A percentile compares a stretch with the other conserved stretches of the same genome.
These are phyloP conservation scores for Micrasema minimum DNA, from an alignment of 1,140 invertebrate species.

Conservation along the genomic window DNA sequence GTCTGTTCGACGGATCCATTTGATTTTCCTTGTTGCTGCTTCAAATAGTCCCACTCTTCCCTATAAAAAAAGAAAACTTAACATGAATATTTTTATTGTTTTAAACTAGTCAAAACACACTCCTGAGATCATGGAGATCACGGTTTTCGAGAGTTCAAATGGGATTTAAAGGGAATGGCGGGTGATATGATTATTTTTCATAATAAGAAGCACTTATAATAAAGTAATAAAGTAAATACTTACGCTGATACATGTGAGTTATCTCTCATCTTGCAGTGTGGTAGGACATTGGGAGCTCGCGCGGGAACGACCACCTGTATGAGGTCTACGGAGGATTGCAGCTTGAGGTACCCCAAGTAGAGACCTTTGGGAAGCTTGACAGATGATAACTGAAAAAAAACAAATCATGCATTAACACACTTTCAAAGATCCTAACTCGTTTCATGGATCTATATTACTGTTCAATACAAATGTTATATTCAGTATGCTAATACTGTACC, in stretches of 20 bases:
- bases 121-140: too few species aligned
- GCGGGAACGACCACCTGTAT: conserved; percentile 93
- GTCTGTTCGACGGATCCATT: conserved; percentile 56
- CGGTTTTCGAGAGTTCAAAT: too few species aligned
- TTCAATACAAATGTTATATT: too few species aligned
- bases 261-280: conserved; percentile 90
- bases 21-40: conserved; percentile 66
- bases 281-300: conserved; percentile 91
- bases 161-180: neutral
- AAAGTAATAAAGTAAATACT: conserved; percentile 66
- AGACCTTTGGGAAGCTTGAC: conserved; percentile 85
- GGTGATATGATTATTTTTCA: too few species aligned
- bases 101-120: too few species aligned
- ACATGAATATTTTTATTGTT: too few species aligned
- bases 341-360: conserved; percentile 94
- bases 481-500: too few species aligned
- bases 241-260: conserved; percentile 96
- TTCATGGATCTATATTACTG: too few species aligned
- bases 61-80: conserved; percentile 66
- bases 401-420: too few species aligned
- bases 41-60: conserved; percentile 90
- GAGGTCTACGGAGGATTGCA: conserved; percentile 94
- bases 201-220: conserved; percentile 19
- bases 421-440: too few species aligned
- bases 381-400: conserved; percentile 68